phyloP scores from a whole-genome alignment of 2,113 vertebrate genomes.

The Phrynosoma platyrhinos region DNA sequence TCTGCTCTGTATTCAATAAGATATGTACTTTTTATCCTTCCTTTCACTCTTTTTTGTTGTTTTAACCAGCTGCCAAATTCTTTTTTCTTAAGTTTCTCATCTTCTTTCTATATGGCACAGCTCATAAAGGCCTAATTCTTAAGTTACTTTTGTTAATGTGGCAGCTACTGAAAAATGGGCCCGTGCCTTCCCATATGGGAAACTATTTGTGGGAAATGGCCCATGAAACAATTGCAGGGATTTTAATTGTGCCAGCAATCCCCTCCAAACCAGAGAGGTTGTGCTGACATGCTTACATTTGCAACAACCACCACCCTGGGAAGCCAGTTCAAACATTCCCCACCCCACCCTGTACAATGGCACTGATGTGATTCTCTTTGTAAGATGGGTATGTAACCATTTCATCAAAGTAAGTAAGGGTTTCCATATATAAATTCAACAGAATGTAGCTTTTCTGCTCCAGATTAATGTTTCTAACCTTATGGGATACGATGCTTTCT shows the following conservation, averaged over 20 bases:
- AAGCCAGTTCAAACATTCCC: neutral
- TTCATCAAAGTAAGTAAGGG: conserved; percentile 62
- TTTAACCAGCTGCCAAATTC: neutral
- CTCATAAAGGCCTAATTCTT: neutral
- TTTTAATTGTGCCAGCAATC: neutral
- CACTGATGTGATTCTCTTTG: neutral
- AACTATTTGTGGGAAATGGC: conserved; percentile 7
- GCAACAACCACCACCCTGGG: neutral
- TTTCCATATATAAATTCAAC: conserved; percentile 64
- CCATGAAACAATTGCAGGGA: neutral
- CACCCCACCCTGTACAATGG: neutral
- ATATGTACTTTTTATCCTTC: neutral
- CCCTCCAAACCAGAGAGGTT: neutral
- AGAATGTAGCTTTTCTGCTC: conserved; percentile 69
- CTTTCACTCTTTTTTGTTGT: neutral
- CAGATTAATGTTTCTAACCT: conserved; percentile 71
- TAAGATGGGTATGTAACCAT: conserved; percentile 62
- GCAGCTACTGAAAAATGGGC: neutral
- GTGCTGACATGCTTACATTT: neutral
- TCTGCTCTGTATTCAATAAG: no score
- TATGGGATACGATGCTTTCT: conserved; percentile 71
- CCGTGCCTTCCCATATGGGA: neutral
- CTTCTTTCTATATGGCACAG: neutral
- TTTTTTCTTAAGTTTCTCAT: neutral
- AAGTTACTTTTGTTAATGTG: neutral